Evolutionary conservation across 2,888 invertebrate species (phyloP), one percentile per base, ranked within the genome.

Genomic region (Buathra laborator): DNA sequence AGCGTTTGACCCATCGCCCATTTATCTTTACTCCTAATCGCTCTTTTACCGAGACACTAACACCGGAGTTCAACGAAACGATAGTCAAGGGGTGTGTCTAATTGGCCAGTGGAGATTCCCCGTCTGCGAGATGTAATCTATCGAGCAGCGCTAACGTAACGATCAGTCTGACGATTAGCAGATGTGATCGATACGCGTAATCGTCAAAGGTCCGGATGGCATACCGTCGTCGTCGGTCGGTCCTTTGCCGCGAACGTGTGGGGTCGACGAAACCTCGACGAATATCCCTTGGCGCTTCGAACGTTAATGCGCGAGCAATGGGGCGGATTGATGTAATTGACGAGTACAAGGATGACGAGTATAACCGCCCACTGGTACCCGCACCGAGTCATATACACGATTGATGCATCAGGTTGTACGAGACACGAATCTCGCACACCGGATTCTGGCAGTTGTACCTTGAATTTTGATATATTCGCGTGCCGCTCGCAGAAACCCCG

Each of bases 271-370:
- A 51, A n/a, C 10, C 37, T 37, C n/a, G 74, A 24, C n/a, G 46
- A 74, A 74, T 43, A 46, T 59, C 59, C 72, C 53, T 16, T 16
- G 32, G 0, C 16, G 43, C 72, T 48, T 48, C 48, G 62, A 10
- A 7, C 43, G 48, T 24, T 43, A 64, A 75, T 64, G 64, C 37
- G 12, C 62, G 81, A 72, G 51, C 72, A 68, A 77, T 84, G 77
- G 64, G 16, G 51, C 62, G 59, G 76, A 81, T 81, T 44, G 77
- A 24, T 76, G 51, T 53, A 77, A 84, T 84, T 81, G 71, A 84
- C 72, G 81, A 81, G 77, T 16, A 32, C 56, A n/a, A 43, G 46
- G 32, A 32, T 32, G 24, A 37, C 29, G 51, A 51, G 3, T 12
- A 32, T n/a, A 32, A 3, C 6, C 64, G 74, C 29, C 29, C 29